These are phyloP conservation scores for Oreohelix idahoensis DNA, from an alignment of 1,140 invertebrate genomes.

Conservation along the genomic window DNA sequence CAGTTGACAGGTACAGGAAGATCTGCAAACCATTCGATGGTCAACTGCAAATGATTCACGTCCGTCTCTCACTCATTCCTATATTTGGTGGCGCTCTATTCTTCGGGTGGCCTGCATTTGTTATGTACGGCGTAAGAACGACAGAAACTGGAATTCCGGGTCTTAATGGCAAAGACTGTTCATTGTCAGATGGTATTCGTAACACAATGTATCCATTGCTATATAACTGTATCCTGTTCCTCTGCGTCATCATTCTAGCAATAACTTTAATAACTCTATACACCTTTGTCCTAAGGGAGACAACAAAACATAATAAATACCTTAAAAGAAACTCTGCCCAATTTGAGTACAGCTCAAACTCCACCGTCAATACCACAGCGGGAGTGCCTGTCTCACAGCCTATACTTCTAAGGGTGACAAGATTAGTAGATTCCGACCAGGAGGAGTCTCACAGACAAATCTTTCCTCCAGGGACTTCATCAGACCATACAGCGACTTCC, in stretches of 20 bases:
- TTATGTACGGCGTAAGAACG: conserved; percentile 40
- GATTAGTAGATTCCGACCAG: too few relatives aligned
- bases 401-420: too few relatives aligned
- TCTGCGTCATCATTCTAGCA: conserved; percentile 24
- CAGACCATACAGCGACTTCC: too few relatives aligned
- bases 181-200: conserved; percentile 20
- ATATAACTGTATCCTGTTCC: conserved; percentile 31
- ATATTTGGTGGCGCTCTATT: neutral
- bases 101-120: conserved; percentile 34
- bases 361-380: too few relatives aligned
- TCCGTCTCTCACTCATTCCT: conserved; percentile 11
- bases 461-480: too few relatives aligned
- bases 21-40: conserved; percentile 42
- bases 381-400: too few relatives aligned
- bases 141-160: conserved; percentile 4
- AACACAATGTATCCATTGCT: conserved; percentile 35
- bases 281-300: conserved; percentile 5
- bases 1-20: conserved; percentile 40
- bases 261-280: conserved; percentile 28
- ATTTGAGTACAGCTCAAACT: too few relatives aligned
- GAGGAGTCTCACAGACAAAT: too few relatives aligned
- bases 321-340: too few relatives aligned
- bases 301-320: conserved; percentile 26
- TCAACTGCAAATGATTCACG: conserved; percentile 9
- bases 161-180: conserved; percentile 38